A percentile compares a stretch with the other conserved stretches of the same genome.
Conservation (phyloP, 2,797 vertebrate species). For the Simalia tracyae region DNA sequence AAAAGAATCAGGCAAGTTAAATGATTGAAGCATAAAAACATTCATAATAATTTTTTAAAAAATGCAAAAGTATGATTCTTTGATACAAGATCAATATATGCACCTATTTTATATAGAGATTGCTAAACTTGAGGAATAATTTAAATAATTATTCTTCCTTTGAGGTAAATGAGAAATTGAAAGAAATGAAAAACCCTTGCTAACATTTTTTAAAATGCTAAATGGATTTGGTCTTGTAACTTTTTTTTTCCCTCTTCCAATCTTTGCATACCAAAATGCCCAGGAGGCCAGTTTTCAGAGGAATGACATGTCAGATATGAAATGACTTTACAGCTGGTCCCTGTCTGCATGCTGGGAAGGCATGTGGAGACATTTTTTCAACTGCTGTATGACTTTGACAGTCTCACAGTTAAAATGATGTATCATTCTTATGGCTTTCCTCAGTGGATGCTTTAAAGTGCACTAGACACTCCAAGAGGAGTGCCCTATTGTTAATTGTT, state of each 20-base stretch:
- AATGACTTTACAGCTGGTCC: constrained; percentile 72
- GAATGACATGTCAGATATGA: constrained; percentile 65
- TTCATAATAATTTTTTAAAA: background rate
- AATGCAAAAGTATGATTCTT: background rate
- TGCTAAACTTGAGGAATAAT: background rate
- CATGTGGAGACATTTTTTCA: constrained; percentile 73
- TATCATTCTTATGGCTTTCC: constrained; percentile 73
- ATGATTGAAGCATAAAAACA: no score
- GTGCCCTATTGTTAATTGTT: constrained; percentile 87
- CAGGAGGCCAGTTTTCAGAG: constrained; percentile 62
- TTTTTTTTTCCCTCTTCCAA: background rate
- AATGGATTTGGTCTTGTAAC: constrained; percentile 33
- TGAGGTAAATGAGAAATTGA: constrained; percentile 15
- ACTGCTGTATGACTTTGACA: constrained; percentile 70
- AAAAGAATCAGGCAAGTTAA: no score
- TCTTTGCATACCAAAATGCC: constrained; percentile 56
- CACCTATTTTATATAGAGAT: constrained; percentile 14
- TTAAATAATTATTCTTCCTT: constrained; percentile 13
- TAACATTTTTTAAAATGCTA: constrained; percentile 16
- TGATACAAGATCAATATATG: background rate
- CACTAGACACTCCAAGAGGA: constrained; percentile 77
- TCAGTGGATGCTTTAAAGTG: constrained; percentile 83
- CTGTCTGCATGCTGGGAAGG: constrained; percentile 74
- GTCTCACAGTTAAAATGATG: constrained; percentile 75
- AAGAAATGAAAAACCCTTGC: constrained; percentile 12